phyloP scores from a whole-genome alignment of 2,797 vertebrate species.

The Sebastes nivosus region DNA sequence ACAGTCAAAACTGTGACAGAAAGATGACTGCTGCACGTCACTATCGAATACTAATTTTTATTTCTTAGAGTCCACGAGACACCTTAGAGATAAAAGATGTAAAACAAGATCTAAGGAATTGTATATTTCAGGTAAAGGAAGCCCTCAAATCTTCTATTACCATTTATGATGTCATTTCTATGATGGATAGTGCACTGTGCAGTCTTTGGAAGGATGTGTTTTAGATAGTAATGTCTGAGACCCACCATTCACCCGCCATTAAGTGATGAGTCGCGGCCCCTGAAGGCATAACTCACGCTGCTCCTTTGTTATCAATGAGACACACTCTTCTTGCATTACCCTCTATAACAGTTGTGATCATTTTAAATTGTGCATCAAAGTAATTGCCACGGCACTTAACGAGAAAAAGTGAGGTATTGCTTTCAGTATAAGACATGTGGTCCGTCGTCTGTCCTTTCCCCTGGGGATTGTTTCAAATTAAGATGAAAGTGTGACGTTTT shows the following conservation, averaged over 20 bases:
- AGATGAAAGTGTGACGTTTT: conserved; percentile 40
- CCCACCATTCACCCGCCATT: conserved; percentile 59
- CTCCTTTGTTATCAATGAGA: conserved; percentile 71
- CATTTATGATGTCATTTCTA: conserved; percentile 54
- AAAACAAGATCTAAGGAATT: conserved; percentile 45
- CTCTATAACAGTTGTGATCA: conserved; percentile 70
- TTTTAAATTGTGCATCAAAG: conserved; percentile 68
- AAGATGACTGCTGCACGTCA: background rate
- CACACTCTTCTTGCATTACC: conserved; percentile 54
- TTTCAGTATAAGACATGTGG: conserved; percentile 33
- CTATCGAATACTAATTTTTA: conserved; percentile 9
- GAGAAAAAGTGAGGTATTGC: conserved; percentile 44
- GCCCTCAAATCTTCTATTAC: conserved; percentile 30
- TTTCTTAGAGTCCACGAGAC: background rate
- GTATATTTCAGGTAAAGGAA: conserved; percentile 36
- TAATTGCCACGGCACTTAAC: conserved; percentile 49
- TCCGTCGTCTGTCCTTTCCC: conserved; percentile 24
- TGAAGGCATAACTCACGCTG: conserved; percentile 63
- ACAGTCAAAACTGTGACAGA: background rate
- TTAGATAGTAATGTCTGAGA: conserved; percentile 59
- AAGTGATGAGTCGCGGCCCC: conserved; percentile 63
- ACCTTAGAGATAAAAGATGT: conserved; percentile 40
- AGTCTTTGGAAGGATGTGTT: conserved; percentile 61
- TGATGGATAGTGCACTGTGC: conserved; percentile 54
- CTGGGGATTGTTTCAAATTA: conserved; percentile 44